Evolutionary conservation across 2,113 vertebrate genomes (phyloP).

Genomic region (Nipponia nippon): DNA sequence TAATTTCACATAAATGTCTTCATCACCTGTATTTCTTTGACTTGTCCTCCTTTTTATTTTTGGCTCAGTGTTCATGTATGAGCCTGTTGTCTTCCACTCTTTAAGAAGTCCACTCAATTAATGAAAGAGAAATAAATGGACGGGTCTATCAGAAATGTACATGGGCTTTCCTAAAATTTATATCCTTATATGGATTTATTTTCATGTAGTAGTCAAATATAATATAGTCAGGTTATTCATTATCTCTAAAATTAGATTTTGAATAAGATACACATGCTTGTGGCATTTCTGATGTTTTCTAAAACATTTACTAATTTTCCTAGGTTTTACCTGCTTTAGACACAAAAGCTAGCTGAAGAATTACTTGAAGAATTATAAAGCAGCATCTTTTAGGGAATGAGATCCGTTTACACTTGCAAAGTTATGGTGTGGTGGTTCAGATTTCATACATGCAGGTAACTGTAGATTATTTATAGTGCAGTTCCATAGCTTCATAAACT

Average conservation of each 20-base stretch:
- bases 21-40: background rate
- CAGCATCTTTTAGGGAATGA: background rate
- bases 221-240: background rate
- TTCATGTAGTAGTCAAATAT: background rate
- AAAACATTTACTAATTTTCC: background rate
- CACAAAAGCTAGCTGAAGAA: background rate
- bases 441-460: background rate
- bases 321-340: background rate
- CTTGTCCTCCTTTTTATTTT: background rate
- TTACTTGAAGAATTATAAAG: background rate
- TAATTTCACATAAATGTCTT: background rate
- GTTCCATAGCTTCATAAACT: background rate
- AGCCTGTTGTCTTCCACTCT: background rate
- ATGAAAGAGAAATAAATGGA: background rate
- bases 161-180: background rate
- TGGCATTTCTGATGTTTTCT: background rate
- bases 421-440: background rate
- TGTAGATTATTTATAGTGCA: background rate
- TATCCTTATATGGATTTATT: background rate
- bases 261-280: background rate
- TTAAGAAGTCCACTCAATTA: background rate
- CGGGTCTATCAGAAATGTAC: background rate
- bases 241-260: background rate
- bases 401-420: background rate
- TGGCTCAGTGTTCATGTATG: background rate